Evolutionary conservation across 2,888 invertebrate genomes (phyloP), one percentile per base, ranked within the genome.

Genomic region (Ceriagrion tenellum): DNA sequence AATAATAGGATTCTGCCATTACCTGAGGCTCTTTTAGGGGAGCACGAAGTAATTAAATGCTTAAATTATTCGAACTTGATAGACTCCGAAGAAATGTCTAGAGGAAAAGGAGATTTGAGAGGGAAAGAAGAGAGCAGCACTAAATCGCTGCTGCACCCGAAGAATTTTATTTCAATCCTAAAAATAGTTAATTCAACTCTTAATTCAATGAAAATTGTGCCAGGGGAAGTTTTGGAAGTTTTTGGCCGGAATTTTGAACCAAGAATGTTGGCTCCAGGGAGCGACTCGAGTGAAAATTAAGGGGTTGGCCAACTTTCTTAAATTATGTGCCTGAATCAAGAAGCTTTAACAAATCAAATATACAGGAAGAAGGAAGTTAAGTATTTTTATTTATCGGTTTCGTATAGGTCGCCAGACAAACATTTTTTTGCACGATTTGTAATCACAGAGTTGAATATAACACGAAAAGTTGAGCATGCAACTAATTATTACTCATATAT

Each of bases 31-130:
- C 47, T 26, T 26, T 30, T n/a, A 23, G 26, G n/a, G 23, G n/a
- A 47, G 90, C n/a, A 55, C n/a, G 16, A 56, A 55, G 90, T 90
- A 55, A 90, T 56, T 56, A 90, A 56, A 56, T 55, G 10, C 56
- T 23, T 55, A 90, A 55, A 90, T 47, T 47, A 56, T n/a, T 90
- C 55, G 30, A 90, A 90, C 90, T 90, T 55, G 56, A n/a, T 90
- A 30, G 23, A 55, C 90, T 56, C 90, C 56, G 47, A 16, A n/a
- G 30, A 47, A 90, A 30, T 30, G 30, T 16, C 55, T 40, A 10
- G 18, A 16, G 59, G 16, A 20, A n/a, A 35, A 81, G 35, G 35
- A 81, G n/a, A 13, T 6, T 69, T 26, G n/a, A n/a, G 69, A 47
- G 47, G 8, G 47, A n/a, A n/a, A 81, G 30, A 81, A 81, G 35